Percentiles rank a stretch among this genome's conserved stretches.
Evolutionary conservation across 2,797 vertebrate genomes (phyloP).

Genomic region (Notolepis coatsorum): DNA sequence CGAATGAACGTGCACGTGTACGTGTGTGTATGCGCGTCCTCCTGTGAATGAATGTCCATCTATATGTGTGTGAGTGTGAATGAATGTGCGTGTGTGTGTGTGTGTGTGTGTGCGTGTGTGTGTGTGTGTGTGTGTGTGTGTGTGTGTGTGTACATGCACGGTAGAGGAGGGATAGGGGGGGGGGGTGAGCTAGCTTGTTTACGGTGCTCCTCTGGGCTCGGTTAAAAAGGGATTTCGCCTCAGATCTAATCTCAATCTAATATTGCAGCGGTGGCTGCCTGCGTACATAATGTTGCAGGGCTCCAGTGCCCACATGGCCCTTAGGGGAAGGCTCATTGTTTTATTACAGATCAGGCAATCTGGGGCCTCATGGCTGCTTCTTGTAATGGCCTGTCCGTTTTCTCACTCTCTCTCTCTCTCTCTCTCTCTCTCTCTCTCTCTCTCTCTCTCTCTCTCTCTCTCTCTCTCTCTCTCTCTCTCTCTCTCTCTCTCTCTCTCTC

Average conservation of each 20-base stretch:
- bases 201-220: conserved; percentile 68
- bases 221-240: conserved; percentile 71
- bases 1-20: neutral
- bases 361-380: too few species aligned
- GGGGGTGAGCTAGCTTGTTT: conserved; percentile 63
- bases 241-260: conserved; percentile 77
- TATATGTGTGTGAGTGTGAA: conserved; percentile 2
- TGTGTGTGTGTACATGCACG: neutral
- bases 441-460: too few species aligned
- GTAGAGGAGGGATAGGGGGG: conserved; percentile 5
- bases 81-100: conserved; percentile 34
- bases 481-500: too few species aligned
- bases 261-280: conserved; percentile 55
- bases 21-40: neutral
- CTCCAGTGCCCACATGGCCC: conserved; percentile 57
- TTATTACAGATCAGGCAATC: conserved; percentile 72
- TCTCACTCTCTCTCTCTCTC: too few species aligned
- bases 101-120: conserved; percentile 16
- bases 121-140: conserved; percentile 24
- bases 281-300: conserved; percentile 64
- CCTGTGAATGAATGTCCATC: neutral
- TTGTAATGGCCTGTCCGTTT: too few species aligned
- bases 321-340: conserved; percentile 69
- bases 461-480: too few species aligned
- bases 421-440: too few species aligned